A percentile compares a stretch with the other conserved stretches of the same genome.
Conservation (phyloP, 2,113 vertebrate genomes). For the Solea solea region DNA sequence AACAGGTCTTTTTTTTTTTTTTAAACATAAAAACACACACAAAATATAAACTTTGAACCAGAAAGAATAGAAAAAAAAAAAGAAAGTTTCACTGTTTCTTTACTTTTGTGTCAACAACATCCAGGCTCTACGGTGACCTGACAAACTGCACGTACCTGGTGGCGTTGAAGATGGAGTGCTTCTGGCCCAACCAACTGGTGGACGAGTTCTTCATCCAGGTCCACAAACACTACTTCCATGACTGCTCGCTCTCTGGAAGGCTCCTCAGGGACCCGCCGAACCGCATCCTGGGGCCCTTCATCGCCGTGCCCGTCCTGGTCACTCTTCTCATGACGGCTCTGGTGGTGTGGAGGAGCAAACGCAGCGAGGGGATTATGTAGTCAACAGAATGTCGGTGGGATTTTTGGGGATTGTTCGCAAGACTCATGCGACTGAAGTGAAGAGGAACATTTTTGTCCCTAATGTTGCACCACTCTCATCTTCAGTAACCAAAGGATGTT, state of each 20-base stretch:
- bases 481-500: conserved; percentile 37
- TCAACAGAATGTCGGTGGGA: neutral
- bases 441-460: conserved; percentile 18
- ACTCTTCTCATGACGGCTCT: conserved; percentile 90
- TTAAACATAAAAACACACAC: neutral
- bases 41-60: too few species aligned
- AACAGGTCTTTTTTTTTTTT: too few species aligned
- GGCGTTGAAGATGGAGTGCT: conserved; percentile 84
- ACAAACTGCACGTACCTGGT: conserved; percentile 89
- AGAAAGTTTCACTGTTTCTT: neutral
- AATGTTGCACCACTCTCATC: conserved; percentile 1
- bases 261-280: conserved; percentile 87
- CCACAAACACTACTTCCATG: conserved; percentile 89
- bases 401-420: neutral
- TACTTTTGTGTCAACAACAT: conserved; percentile 24
- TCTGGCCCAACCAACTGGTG: conserved; percentile 91
- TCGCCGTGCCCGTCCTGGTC: conserved; percentile 86
- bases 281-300: conserved; percentile 89
- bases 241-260: conserved; percentile 87
- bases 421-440: conserved; percentile 25
- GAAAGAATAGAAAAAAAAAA: neutral
- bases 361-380: conserved; percentile 87
- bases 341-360: conserved; percentile 94
- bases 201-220: conserved; percentile 90
- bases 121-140: conserved; percentile 87